Base-by-base conservation (phyloP, 2,888 invertebrate genomes). In the Phasia obesa region DNA sequence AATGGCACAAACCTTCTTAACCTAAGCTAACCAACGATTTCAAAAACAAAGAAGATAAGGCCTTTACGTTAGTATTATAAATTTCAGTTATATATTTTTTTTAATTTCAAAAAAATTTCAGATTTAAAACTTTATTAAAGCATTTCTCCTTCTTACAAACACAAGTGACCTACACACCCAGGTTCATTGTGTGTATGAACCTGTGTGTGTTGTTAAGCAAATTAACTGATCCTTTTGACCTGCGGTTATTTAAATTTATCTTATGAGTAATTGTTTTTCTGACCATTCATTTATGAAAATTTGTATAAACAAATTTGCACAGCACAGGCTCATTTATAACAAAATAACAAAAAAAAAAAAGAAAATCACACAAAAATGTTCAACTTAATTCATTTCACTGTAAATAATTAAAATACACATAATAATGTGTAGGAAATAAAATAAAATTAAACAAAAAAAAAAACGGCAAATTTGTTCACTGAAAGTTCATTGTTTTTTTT, bases 341-440 rank as follows among this genome's bases (percentile, higher is more conserved):
- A 42, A 51, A 23, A 25, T 23, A n/a, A 21, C 2, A 21, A 64
- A 55, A 23, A 42, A 57, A 31, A 31, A 44, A 17, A 57, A 64
- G 23, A 47, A 38, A 47, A 3, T 19, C 35, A 59, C 38, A 23
- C 44, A 70, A 38, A 59, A 47, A 19, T 31, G n/a, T n/a, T 65
- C 25, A 65, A 73, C 65, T 65, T 65, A 73, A 84, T 79, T 67
- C 75, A 83, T 77, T 84, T 84, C 76, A 78, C 75, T 81, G 82
- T 85, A 84, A 85, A 84, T 85, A 85, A 85, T 85, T 85, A 85
- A 85, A 80, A 82, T 80, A 77, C 75, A 78, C 69, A 62, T 70
- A 35, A 71, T 65, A 65, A 49, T 64, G 35, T 53, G 57, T 51
- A 73, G n/a, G 4, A 64, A 42, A 57, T 64, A 44, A 65, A 49